Conservation (phyloP, 2,888 invertebrate species). For the Megamerina dolium region DNA sequence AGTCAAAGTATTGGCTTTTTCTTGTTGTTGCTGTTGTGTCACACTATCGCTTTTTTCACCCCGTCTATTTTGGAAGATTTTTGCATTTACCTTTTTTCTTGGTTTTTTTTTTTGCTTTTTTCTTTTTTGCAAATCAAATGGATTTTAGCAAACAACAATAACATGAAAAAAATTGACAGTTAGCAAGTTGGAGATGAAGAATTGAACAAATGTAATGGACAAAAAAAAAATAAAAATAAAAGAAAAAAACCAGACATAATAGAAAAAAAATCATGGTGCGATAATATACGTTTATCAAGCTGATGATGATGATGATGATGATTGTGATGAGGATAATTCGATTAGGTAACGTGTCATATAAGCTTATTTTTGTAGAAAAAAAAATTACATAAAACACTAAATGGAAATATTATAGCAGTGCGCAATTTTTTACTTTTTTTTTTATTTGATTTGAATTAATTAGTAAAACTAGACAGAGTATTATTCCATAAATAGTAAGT, state of each 20-base stretch:
- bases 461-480: too few relatives aligned
- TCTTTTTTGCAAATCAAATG: constrained; percentile 8
- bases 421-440: too few relatives aligned
- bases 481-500: too few relatives aligned
- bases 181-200: not conserved
- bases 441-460: too few relatives aligned
- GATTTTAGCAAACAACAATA: constrained; percentile 1
- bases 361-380: too few relatives aligned
- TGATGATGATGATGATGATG: too few relatives aligned
- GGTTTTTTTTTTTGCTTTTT: not conserved
- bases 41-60: too few relatives aligned
- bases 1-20: too few relatives aligned
- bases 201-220: not conserved
- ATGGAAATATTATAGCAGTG: too few relatives aligned
- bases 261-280: not conserved
- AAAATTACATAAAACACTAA: too few relatives aligned
- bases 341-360: constrained; percentile 38
- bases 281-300: too few relatives aligned
- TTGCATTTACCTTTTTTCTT: not conserved
- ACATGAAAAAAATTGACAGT: not conserved
- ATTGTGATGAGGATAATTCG: constrained; percentile 49
- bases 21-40: too few relatives aligned
- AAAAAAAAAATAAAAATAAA: constrained; percentile 6
- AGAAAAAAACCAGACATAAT: not conserved
- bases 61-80: not conserved